Conservation (phyloP, 2,113 vertebrate genomes). For the Malurus elegans region DNA sequence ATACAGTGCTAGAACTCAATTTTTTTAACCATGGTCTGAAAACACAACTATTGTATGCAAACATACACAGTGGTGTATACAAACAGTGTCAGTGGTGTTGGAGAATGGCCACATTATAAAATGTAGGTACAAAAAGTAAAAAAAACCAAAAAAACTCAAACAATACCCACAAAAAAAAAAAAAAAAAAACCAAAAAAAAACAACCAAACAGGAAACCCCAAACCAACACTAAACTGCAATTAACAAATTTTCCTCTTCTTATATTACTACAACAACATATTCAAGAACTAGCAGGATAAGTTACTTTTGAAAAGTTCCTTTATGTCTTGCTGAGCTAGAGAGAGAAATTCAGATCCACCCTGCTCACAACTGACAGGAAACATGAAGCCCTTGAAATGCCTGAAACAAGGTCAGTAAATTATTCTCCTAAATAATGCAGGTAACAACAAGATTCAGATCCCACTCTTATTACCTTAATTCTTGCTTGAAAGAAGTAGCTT, state of each 20-base stretch:
- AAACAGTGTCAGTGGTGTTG: not conserved
- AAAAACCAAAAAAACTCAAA: not conserved
- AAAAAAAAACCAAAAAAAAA: rapidly evolving
- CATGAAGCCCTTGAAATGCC: not conserved
- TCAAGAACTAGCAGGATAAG: not conserved
- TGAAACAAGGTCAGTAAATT: not conserved
- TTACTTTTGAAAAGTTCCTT: not conserved
- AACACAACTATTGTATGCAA: rapidly evolving
- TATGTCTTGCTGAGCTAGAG: not conserved
- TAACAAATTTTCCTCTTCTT: not conserved
- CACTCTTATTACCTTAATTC: not conserved
- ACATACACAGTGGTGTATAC: no score
- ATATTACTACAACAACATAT: not conserved
- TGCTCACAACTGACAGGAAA: not conserved
- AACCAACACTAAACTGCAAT: not conserved
- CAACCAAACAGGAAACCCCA: no score
- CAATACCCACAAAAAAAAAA: not conserved
- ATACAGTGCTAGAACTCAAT: not conserved
- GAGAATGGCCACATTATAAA: not conserved
- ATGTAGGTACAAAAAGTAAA: not conserved
- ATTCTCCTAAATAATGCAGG: not conserved
- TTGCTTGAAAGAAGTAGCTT: not conserved
- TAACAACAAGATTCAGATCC: not conserved
- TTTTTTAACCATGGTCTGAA: not conserved
- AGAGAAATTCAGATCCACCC: not conserved